Evolutionary conservation across 2,888 invertebrate species (phyloP).

Genomic region (Villa cingulata): DNA sequence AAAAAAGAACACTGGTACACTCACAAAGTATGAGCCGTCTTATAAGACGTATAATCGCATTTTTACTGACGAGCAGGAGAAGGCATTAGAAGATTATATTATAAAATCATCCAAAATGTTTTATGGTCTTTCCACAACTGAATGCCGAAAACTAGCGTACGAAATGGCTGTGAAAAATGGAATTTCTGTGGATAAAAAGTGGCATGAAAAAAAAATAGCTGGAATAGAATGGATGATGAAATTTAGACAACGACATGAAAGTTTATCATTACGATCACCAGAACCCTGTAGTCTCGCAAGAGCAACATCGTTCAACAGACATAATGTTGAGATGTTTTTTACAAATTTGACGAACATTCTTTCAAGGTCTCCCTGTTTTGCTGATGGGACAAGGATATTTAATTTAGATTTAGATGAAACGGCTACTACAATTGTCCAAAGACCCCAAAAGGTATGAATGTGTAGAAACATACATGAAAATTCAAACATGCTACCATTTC

Average conservation of each 20-base stretch:
- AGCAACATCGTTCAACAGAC: constrained; percentile 2
- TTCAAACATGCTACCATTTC: too few species aligned
- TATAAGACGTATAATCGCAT: too few species aligned
- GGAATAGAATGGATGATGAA: not conserved
- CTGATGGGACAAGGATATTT: not conserved
- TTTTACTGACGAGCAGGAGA: too few species aligned
- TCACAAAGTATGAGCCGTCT: too few species aligned
- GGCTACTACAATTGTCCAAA: not conserved
- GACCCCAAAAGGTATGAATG: not conserved
- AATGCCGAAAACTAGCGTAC: too few species aligned
- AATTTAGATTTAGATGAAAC: not conserved
- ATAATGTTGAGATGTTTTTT: constrained; percentile 1
- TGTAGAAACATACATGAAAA: too few species aligned
- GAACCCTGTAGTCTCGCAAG: not conserved
- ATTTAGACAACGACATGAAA: not conserved
- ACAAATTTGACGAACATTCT: not conserved
- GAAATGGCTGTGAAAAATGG: too few species aligned
- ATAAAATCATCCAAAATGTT: too few species aligned
- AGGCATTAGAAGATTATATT: too few species aligned
- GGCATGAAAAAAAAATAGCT: not conserved
- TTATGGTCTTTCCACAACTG: too few species aligned
- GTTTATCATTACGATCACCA: not conserved
- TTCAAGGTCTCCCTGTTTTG: not conserved
- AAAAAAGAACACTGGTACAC: too few species aligned
- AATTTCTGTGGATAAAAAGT: not conserved